These are phyloP conservation scores for Tenebrosternarchus preto DNA, from an alignment of 2,113 vertebrate species.

Conservation along the genomic window DNA sequence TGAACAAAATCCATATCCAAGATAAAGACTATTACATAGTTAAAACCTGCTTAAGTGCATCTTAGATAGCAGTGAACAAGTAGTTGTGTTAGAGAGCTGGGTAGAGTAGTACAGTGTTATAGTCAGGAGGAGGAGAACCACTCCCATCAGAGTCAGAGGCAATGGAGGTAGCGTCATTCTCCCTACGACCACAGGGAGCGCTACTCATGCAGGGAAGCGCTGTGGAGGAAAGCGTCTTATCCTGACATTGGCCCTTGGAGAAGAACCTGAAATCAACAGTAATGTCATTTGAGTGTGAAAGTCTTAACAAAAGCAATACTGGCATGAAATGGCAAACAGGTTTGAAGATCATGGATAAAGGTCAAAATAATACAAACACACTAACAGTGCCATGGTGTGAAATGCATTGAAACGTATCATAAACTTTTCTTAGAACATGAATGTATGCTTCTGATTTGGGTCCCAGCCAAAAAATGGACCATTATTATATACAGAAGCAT, in stretches of 20 bases:
- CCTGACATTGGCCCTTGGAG: constrained; percentile 51
- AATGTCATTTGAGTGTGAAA: not conserved
- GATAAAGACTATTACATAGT: not conserved
- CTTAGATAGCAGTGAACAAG: not conserved
- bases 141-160: constrained; percentile 54
- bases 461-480: too few relatives aligned
- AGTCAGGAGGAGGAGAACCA: constrained; percentile 66
- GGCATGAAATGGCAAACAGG: not conserved
- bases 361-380: not conserved
- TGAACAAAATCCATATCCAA: not conserved
- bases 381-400: too few relatives aligned
- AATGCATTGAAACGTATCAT: too few relatives aligned
- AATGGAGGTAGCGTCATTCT: constrained; percentile 45
- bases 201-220: constrained; percentile 43
- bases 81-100: constrained; percentile 64
- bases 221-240: constrained; percentile 30
- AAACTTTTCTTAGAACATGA: too few relatives aligned
- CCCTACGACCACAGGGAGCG: constrained; percentile 41
- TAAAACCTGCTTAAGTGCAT: not conserved
- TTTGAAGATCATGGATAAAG: not conserved
- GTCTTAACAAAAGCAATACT: not conserved
- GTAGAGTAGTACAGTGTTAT: constrained; percentile 75
- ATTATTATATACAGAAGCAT: too few relatives aligned
- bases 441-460: too few relatives aligned
- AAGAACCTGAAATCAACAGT: constrained; percentile 62